These are phyloP conservation scores for Mystacornis crossleyi DNA, from an alignment of 2,113 vertebrate species.

Conservation along the genomic window DNA sequence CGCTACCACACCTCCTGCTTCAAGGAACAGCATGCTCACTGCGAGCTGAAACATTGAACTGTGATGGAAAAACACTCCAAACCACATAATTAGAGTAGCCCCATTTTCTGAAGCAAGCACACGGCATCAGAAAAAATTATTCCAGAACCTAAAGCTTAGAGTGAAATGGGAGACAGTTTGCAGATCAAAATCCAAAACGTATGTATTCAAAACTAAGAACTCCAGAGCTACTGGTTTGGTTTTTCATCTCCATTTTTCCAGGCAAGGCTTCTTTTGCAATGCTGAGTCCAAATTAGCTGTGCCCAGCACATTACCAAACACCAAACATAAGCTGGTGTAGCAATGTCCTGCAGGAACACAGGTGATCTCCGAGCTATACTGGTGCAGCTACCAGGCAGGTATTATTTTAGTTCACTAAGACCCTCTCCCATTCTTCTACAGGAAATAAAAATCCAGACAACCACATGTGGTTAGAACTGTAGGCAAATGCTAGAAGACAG, in stretches of 20 bases:
- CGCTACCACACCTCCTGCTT: background rate
- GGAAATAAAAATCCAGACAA: background rate
- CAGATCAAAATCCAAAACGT: background rate
- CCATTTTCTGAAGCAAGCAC: background rate
- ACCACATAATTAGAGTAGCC: background rate
- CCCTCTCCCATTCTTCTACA: background rate
- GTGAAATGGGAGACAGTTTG: background rate
- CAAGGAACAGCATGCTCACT: background rate
- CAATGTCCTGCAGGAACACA: background rate
- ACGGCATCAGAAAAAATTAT: background rate
- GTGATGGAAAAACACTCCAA: background rate
- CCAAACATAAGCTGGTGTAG: background rate
- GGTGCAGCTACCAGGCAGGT: background rate
- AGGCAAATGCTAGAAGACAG: background rate
- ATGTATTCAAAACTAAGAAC: background rate
- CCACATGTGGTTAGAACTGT: background rate
- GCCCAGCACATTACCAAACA: background rate
- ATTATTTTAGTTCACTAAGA: background rate
- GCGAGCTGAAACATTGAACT: background rate
- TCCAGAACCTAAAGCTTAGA: background rate
- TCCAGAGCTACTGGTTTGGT: background rate
- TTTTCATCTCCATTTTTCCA: background rate
- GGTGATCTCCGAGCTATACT: background rate
- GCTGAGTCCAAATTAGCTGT: background rate
- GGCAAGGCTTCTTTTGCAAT: background rate